A percentile compares a stretch with the other conserved stretches of the same genome.
These are phyloP conservation scores for Ganaspis sp. DNA, from an alignment of 1,140 invertebrate species.

Conservation along the genomic window DNA sequence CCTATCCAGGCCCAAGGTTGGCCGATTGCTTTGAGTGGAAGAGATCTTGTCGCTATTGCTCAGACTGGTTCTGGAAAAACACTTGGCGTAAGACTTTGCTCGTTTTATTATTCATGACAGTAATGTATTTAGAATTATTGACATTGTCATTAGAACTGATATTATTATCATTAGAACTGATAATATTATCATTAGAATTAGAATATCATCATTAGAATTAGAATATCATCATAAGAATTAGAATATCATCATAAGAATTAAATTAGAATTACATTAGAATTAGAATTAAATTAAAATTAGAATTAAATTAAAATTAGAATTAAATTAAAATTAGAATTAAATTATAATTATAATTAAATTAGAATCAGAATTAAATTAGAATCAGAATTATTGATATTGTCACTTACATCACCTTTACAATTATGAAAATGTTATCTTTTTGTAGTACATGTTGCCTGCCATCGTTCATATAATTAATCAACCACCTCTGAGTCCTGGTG, in stretches of 20 bases:
- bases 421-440: slow-evolving; percentile 35
- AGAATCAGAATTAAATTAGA: background rate
- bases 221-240: too few relatives aligned
- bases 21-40: slow-evolving; percentile 84
- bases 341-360: slow-evolving; percentile 28
- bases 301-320: too few relatives aligned
- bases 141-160: too few relatives aligned
- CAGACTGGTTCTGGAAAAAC: slow-evolving; percentile 85
- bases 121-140: too few relatives aligned
- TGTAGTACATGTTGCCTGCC: slow-evolving; percentile 86
- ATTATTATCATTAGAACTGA: too few relatives aligned
- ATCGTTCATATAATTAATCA: slow-evolving; percentile 97
- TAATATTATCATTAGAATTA: too few relatives aligned
- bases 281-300: too few relatives aligned
- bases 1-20: slow-evolving; percentile 82
- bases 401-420: too few relatives aligned
- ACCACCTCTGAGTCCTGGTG: slow-evolving; percentile 85
- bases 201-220: too few relatives aligned
- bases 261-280: too few relatives aligned
- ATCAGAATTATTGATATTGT: background rate
- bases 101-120: slow-evolving; percentile 78
- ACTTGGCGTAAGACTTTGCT: slow-evolving; percentile 79
- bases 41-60: slow-evolving; percentile 85
- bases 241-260: too few relatives aligned
- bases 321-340: background rate